Percentiles rank a stretch among this genome's conserved stretches.
phyloP scores from a whole-genome alignment of 1,140 invertebrate species.

The Nomia melanderi region DNA sequence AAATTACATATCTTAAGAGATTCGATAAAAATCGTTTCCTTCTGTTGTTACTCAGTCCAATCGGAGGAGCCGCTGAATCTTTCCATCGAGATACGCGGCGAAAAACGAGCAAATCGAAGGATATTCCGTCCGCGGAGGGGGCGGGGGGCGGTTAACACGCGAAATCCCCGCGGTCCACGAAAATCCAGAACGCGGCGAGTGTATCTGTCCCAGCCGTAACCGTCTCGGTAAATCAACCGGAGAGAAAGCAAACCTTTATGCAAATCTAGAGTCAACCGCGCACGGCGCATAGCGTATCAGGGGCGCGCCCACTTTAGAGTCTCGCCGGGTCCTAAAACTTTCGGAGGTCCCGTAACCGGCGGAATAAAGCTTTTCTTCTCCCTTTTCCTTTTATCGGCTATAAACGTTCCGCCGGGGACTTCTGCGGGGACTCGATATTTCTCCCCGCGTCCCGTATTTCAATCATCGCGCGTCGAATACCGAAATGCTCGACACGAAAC shows the following conservation, averaged over 20 bases:
- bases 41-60: too few relatives aligned
- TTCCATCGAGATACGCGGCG: too few relatives aligned
- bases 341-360: conserved; percentile 1
- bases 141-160: too few relatives aligned
- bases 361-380: not conserved
- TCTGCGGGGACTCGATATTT: not conserved
- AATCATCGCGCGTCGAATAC: not conserved
- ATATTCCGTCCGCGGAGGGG: too few relatives aligned
- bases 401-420: not conserved
- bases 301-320: conserved; percentile 10
- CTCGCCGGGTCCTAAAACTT: not conserved
- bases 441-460: not conserved
- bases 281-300: conserved; percentile 15
- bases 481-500: too few relatives aligned
- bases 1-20: too few relatives aligned
- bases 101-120: too few relatives aligned
- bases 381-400: not conserved
- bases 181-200: not conserved
- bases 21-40: too few relatives aligned
- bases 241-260: conserved; percentile 44
- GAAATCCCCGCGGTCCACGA: not conserved
- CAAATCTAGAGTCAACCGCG: conserved; percentile 21
- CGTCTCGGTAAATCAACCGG: conserved; percentile 17
- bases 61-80: too few relatives aligned
- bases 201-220: not conserved